phyloP scores from a whole-genome alignment of 2,888 invertebrate species.

The Epinotia ramella region DNA sequence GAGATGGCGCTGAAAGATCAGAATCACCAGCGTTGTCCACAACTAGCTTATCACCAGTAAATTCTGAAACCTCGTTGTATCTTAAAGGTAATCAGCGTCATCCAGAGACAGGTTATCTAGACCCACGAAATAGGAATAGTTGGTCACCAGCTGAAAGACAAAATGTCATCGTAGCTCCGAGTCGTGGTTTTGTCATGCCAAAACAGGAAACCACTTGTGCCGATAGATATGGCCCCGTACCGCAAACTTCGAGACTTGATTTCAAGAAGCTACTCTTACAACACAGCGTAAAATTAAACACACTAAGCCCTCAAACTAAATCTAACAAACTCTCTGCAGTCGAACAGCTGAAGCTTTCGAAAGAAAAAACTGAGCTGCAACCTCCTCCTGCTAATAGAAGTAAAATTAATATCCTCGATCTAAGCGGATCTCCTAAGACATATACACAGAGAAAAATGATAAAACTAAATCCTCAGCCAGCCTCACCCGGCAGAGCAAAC shows the following conservation, averaged over 20 bases:
- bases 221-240: conserved; percentile 86
- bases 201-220: conserved; percentile 83
- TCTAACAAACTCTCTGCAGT: conserved; percentile 90
- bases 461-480: conserved; percentile 77
- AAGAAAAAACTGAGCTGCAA: conserved; percentile 78
- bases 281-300: conserved; percentile 88
- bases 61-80: conserved; percentile 78
- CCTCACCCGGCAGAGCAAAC: conserved; percentile 84
- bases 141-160: conserved; percentile 86
- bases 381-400: conserved; percentile 70
- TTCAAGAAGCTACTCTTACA: conserved; percentile 93
- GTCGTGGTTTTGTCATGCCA: conserved; percentile 57
- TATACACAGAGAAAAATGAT: conserved; percentile 87
- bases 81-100: conserved; percentile 76
- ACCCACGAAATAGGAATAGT: conserved; percentile 85
- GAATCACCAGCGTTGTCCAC: conserved; percentile 79
- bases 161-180: conserved; percentile 59
- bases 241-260: conserved; percentile 92
- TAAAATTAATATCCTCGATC: conserved; percentile 87
- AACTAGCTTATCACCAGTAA: conserved; percentile 80
- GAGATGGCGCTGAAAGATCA: conserved; percentile 80
- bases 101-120: conserved; percentile 87
- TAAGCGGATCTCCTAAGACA: conserved; percentile 90
- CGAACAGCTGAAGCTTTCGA: conserved; percentile 90
- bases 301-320: conserved; percentile 83